Conservation (phyloP, 2,797 vertebrate species). For the Chrysocyon brachyurus region DNA sequence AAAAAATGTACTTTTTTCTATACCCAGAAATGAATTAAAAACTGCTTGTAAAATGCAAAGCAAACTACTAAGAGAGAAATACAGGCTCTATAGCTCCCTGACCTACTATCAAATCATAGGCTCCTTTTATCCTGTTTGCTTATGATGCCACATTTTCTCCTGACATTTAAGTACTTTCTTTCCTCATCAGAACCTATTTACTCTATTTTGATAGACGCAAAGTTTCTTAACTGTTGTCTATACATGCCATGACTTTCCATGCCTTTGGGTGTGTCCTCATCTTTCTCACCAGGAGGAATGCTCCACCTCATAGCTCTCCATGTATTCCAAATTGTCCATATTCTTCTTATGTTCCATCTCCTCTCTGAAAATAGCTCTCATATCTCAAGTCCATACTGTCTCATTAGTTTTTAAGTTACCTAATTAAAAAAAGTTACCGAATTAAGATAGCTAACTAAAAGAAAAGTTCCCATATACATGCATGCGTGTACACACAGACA, state of each 20-base stretch:
- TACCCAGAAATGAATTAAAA: constrained; percentile 17
- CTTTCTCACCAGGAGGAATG: neutral
- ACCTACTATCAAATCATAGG: neutral
- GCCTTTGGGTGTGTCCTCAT: neutral
- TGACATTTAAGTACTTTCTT: neutral
- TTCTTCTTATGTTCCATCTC: neutral
- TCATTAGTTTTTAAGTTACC: constrained; percentile 13
- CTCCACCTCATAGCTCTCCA: neutral
- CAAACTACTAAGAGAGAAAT: constrained; percentile 42
- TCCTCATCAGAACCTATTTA: neutral
- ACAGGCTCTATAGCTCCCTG: neutral
- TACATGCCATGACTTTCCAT: neutral
- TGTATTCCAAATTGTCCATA: neutral
- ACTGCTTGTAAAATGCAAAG: neutral
- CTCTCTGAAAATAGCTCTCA: neutral
- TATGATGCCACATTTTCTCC: neutral
- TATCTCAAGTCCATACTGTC: neutral
- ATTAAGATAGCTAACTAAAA: too few relatives aligned
- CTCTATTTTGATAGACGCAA: neutral
- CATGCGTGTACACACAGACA: rapidly evolving
- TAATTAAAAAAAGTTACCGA: neutral
- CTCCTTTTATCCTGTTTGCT: neutral
- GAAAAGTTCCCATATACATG: too few relatives aligned
- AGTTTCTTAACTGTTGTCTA: neutral
- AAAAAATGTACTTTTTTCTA: neutral